Evolutionary conservation across 2,888 invertebrate species (phyloP), one percentile per base, ranked within the genome.

Genomic region (Chouioia cunea): DNA sequence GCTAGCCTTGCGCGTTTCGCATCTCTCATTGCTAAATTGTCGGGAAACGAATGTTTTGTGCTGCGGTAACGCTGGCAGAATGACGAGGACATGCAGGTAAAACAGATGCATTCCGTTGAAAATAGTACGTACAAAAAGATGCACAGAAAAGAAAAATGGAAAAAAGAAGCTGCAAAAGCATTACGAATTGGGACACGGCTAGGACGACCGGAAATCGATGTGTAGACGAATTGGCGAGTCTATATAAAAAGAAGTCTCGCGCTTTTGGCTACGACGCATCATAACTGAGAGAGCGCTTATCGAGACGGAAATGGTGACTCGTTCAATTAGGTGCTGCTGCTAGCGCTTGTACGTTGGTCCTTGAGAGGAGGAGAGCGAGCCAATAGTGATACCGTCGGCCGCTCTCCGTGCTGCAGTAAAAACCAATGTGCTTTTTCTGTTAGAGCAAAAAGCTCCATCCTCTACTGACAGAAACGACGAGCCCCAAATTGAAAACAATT

Each of bases 221-320:
- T 36, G 27, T 48, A 27, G 56, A 62, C 56, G 54, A 68, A 68
- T 68, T 68, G 62, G 62, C 62, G n/a, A 54, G 20, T 54, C 48
- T 36, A 16, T 48, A 57, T 48, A 65, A 57, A 65, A 57, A 65
- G 36, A 14, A 36, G 36, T 36, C 36, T 36, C 10, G 36, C 36
- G 23, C 10, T 23, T 23, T 59, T 36, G 1, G 36, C 44, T 20
- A 54, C 16, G 50, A 12, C 65, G 54, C 18, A 22, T 73, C 73
- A 75, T 74, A 76, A 75, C 67, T 71, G 71, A 64, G 18, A 27
- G 27, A 27, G 36, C 66, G 74, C 67, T 78, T 68, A 76, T 74
- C 74, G 74, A 76, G 73, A 71, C 74, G 73, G 75, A 77, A 77
- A 76, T 66, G 70, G 73, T 68, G 68, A 72, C 71, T 75, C 72